phyloP scores from a whole-genome alignment of 2,888 invertebrate genomes.

The Trichacis sp. region DNA sequence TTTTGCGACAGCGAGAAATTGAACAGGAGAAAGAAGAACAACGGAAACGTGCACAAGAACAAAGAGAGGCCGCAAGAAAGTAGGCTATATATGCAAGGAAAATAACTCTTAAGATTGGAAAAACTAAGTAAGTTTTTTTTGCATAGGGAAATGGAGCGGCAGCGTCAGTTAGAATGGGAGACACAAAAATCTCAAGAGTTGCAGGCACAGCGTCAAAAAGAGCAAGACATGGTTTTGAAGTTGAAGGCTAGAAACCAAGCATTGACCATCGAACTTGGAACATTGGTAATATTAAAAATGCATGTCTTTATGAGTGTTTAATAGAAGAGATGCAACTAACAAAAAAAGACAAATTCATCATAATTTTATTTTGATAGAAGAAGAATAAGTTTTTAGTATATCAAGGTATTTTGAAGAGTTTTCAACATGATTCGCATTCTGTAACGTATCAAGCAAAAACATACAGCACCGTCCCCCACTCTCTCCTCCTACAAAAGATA shows the following conservation, averaged over 20 bases:
- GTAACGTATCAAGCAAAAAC: no score
- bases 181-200: slow-evolving; percentile 89
- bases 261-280: slow-evolving; percentile 79
- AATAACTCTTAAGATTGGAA: no score
- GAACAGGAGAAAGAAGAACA: slow-evolving; percentile 83
- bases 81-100: no score
- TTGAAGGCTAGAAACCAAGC: slow-evolving; percentile 90
- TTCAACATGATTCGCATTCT: no score
- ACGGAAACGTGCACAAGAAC: slow-evolving; percentile 82
- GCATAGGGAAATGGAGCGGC: slow-evolving; percentile 90
- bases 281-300: slow-evolving; percentile 63
- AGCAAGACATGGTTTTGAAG: slow-evolving; percentile 86
- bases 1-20: slow-evolving; percentile 82
- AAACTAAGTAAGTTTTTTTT: no score
- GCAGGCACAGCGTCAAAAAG: slow-evolving; percentile 85
- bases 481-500: no score
- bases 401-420: no score
- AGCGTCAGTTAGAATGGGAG: slow-evolving; percentile 96
- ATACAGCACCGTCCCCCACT: no score
- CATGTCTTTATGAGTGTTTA: no score
- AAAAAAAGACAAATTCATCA: no score
- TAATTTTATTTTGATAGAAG: slow-evolving; percentile 12
- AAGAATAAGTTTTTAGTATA: no score
- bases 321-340: no score
- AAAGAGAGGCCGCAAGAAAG: slow-evolving; percentile 83